Evolutionary conservation across 2,888 invertebrate species (phyloP).

Genomic region (Macrosiphum euphorbiae): DNA sequence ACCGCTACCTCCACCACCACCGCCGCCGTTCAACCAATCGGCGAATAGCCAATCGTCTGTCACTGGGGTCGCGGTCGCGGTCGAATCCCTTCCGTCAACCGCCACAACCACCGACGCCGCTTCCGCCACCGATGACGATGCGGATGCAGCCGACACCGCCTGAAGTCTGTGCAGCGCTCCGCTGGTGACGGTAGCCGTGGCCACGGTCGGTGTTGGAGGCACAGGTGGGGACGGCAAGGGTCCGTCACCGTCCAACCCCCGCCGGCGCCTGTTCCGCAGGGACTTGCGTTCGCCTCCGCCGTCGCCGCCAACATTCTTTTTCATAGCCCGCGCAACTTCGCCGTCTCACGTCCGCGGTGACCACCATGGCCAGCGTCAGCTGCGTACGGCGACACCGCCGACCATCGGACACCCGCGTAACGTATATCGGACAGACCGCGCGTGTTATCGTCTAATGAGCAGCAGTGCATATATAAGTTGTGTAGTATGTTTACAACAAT

Average conservation of each 20-base stretch:
- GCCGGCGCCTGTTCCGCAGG: conserved; percentile 56
- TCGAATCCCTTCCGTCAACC: conserved; percentile 23
- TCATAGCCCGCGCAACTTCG: conserved; percentile 60
- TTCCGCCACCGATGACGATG: background rate
- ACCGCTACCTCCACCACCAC: background rate
- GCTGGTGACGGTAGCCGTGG: conserved; percentile 56
- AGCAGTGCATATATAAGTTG: background rate
- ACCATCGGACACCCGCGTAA: background rate
- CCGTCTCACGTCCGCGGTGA: conserved; percentile 39
- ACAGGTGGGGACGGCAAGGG: background rate
- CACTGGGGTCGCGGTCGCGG: background rate
- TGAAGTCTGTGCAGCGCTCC: conserved; percentile 55
- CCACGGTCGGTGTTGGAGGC: background rate
- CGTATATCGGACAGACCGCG: background rate
- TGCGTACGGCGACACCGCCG: conserved; percentile 14
- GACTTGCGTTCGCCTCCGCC: conserved; percentile 51
- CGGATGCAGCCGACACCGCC: background rate
- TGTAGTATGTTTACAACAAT: background rate
- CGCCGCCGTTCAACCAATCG: conserved; percentile 50
- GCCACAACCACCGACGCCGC: background rate
- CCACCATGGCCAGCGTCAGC: conserved; percentile 54
- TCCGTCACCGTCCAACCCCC: conserved; percentile 31
- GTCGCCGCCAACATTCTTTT: conserved; percentile 46
- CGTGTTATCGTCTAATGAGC: background rate
- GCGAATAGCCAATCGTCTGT: conserved; percentile 62